Base-by-base conservation (phyloP, 2,888 invertebrate genomes). In the Nomada hirtipes region DNA sequence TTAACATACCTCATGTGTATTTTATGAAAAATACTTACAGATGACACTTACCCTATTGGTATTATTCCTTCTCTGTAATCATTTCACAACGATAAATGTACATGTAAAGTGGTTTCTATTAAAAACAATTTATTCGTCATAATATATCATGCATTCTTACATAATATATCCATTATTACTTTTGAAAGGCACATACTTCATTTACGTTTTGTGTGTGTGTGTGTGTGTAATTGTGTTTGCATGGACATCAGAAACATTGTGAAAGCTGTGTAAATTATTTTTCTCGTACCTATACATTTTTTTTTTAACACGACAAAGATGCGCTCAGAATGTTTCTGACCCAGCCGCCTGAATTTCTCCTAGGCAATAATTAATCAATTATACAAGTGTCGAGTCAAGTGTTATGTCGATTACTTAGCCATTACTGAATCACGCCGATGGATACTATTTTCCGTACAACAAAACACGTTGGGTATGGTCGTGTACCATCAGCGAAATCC, bases 151-250 rank as follows among this genome's bases (percentile, higher is more conserved):
- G 92, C 90, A 91, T 90, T 90, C 90, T 92, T 93, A 93, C 91
- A 90, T 91, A 88, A 88, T 86, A 84, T 86, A 90, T 90, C 91
- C 90, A 91, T 93, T 92, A 92, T 92, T 93, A 92, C 90, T 92
- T 92, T 90, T 87, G 91, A 87, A 93, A 93, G 93, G 93, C 93
- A 93, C 93, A 92, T 93, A 88, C 92, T 93, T 92, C 87, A 91
- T 90, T 83, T 79, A 87, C 70, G 63, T 47, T 36, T 2, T 26
- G 26, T 26, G 70, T 29, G 59, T 70, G 7, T 23, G 10, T 18
- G n/a, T 20, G 3, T 52, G 36, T 53, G 53, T 55, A 15, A 4
- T 15, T 15, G 42, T 65, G 47, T 64, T 18, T 7, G 20, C 76
- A 55, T 79, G 69, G 53, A 57, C 63, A 47, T 80, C 80, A 80